Conservation (phyloP, 2,113 vertebrate species). For the Acanthochromis polyacanthus region DNA sequence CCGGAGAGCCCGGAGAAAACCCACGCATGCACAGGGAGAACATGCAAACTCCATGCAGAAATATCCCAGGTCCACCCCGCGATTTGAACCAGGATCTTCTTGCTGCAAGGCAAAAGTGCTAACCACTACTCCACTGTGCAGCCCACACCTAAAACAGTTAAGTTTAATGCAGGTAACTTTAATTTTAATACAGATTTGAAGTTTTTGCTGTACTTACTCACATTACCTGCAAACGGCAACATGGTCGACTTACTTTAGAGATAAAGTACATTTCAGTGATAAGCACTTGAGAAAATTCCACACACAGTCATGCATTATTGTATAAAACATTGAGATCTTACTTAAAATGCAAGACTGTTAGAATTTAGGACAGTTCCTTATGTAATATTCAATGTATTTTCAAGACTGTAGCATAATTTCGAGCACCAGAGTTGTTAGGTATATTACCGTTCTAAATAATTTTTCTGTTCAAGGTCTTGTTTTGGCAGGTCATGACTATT, state of each 20-base stretch:
- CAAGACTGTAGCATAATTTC: constrained; percentile 9
- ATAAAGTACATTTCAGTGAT: background rate
- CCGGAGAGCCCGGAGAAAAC: too few relatives aligned
- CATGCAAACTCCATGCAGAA: too few relatives aligned
- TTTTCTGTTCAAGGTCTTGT: constrained; percentile 3
- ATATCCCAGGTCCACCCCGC: too few relatives aligned
- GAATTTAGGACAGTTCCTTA: constrained; percentile 32
- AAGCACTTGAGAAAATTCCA: constrained; percentile 12
- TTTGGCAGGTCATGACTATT: background rate
- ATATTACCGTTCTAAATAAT: constrained; percentile 13
- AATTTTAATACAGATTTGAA: too few relatives aligned
- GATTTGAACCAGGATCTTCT: too few relatives aligned
- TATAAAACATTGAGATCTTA: constrained; percentile 12
- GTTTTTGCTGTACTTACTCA: background rate
- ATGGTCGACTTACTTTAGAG: background rate
- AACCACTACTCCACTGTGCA: too few relatives aligned
- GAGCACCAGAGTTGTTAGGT: constrained; percentile 6
- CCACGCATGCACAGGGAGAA: too few relatives aligned
- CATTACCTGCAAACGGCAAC: background rate
- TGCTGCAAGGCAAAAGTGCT: too few relatives aligned
- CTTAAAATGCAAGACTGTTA: constrained; percentile 19
- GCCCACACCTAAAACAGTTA: too few relatives aligned
- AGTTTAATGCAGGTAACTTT: too few relatives aligned
- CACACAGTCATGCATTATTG: constrained; percentile 19
- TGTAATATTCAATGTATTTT: constrained; percentile 35